phyloP scores from a whole-genome alignment of 2,888 invertebrate genomes.

The Acleris laterana region DNA sequence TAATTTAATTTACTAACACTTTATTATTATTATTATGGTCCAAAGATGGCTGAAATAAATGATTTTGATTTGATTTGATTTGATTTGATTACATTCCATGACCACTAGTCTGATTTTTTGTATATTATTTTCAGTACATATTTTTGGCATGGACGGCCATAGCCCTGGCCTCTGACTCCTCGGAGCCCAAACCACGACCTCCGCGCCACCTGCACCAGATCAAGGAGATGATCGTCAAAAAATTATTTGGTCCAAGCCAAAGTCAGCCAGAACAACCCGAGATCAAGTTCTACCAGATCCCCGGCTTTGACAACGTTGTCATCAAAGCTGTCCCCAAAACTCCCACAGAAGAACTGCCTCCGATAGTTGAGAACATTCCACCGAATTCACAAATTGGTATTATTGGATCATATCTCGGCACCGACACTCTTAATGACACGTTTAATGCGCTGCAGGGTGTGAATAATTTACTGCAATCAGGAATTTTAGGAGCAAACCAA shows the following conservation, averaged over 20 bases:
- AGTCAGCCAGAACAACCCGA: conserved; percentile 1
- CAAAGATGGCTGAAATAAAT: too few relatives aligned
- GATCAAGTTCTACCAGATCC: conserved; percentile 20
- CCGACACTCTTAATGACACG: conserved; percentile 29
- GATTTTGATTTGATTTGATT: too few relatives aligned
- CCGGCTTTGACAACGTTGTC: conserved; percentile 34
- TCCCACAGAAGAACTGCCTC: background rate
- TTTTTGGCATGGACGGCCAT: conserved; percentile 47
- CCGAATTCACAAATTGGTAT: conserved; percentile 24
- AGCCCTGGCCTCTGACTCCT: conserved; percentile 40
- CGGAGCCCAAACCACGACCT: conserved; percentile 25
- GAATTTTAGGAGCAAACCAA: conserved; percentile 25
- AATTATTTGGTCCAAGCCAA: conserved; percentile 16
- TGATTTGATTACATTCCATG: too few relatives aligned
- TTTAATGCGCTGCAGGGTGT: conserved; percentile 33
- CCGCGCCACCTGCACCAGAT: conserved; percentile 24
- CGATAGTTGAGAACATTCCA: conserved; percentile 8
- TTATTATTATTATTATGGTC: too few relatives aligned
- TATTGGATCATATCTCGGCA: conserved; percentile 37
- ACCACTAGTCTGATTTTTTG: background rate
- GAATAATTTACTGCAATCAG: conserved; percentile 33
- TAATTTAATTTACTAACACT: too few relatives aligned
- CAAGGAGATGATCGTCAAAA: conserved; percentile 20
- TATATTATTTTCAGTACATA: conserved; percentile 52
- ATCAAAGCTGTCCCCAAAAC: conserved; percentile 37